phyloP scores from a whole-genome alignment of 1,140 invertebrate genomes.

The Argopecten irradians region DNA sequence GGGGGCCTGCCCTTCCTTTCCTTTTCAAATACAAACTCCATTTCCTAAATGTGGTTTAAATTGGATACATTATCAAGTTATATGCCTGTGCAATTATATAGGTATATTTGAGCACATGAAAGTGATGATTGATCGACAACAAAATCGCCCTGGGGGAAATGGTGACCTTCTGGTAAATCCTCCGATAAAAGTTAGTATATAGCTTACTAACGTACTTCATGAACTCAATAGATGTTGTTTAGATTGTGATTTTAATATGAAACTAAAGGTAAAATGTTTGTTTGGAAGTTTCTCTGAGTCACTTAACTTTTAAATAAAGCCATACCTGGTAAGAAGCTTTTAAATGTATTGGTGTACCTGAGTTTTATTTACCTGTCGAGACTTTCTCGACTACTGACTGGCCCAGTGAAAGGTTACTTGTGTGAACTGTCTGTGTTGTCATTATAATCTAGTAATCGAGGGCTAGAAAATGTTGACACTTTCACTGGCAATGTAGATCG shows the following conservation, averaged over 20 bases:
- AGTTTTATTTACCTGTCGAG: background rate
- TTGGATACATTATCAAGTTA: background rate
- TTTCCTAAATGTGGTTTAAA: background rate
- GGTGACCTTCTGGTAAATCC: background rate
- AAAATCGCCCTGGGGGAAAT: background rate
- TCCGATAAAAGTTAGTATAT: background rate
- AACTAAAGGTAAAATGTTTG: conserved; percentile 8
- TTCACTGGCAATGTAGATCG: background rate
- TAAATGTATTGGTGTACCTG: background rate
- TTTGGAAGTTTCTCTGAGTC: background rate
- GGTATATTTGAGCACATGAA: background rate
- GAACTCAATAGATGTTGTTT: background rate
- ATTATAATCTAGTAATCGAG: background rate
- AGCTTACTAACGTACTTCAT: background rate
- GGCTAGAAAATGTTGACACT: background rate
- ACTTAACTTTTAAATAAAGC: background rate
- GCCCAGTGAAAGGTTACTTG: background rate
- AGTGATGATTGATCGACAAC: background rate
- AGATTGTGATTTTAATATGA: background rate
- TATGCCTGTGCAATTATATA: background rate
- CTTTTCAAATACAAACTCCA: background rate
- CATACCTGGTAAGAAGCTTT: background rate
- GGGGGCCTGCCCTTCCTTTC: background rate
- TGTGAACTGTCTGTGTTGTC: background rate
- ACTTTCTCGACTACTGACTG: background rate